Evolutionary conservation across 2,797 vertebrate species (phyloP).

Genomic region (Acropternis orthonyx): DNA sequence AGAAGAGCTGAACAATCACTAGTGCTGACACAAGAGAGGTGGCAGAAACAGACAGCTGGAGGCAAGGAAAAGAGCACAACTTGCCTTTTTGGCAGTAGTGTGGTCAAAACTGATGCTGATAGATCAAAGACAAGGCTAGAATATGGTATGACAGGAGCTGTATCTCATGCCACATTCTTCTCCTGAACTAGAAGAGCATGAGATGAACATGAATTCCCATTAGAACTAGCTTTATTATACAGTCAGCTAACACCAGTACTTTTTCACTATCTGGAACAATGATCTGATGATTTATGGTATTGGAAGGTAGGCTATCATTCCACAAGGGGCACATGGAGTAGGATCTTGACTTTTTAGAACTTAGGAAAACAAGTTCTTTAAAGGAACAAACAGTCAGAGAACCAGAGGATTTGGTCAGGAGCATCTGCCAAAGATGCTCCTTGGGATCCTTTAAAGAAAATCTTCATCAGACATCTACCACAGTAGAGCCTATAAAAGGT

Average conservation of each 20-base stretch:
- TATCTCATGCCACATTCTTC: constrained; percentile 31
- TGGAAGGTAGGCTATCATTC: not conserved
- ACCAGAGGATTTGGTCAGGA: not conserved
- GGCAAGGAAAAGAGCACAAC: constrained; percentile 24
- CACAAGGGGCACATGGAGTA: not conserved
- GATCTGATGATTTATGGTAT: constrained; percentile 20
- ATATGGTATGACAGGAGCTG: constrained; percentile 47
- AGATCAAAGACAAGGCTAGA: constrained; percentile 44
- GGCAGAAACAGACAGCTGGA: constrained; percentile 52
- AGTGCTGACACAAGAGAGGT: constrained; percentile 31
- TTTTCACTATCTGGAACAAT: constrained; percentile 45
- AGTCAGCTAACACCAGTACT: constrained; percentile 21
- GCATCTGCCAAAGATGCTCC: not conserved
- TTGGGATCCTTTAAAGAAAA: not conserved
- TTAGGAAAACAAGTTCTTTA: constrained; percentile 1
- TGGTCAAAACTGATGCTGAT: constrained; percentile 42
- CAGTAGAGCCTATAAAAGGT: not conserved
- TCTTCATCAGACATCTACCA: not conserved
- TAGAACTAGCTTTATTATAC: constrained; percentile 41
- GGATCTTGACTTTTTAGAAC: not conserved
- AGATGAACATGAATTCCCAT: constrained; percentile 52
- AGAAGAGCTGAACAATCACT: constrained; percentile 14
- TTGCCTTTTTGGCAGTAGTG: constrained; percentile 39
- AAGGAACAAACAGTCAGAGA: not conserved
- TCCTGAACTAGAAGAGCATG: constrained; percentile 19